These are phyloP conservation scores for Epizoanthus scotinus DNA, from an alignment of 92 coral and sea anemone genomes.

Conservation along the genomic window DNA sequence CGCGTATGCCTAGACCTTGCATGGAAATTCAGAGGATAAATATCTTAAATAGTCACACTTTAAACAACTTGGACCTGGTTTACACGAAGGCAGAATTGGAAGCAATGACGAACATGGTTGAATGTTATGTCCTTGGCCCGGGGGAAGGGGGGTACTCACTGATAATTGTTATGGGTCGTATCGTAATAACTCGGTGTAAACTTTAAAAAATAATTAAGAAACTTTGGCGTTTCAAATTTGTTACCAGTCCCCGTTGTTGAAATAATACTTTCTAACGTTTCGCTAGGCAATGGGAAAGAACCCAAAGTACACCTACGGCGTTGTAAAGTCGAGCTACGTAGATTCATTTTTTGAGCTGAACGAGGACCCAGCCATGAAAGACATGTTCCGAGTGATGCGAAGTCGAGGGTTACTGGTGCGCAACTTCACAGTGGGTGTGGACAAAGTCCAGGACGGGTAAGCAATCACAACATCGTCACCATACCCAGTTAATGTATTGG, in stretches of 20 bases:
- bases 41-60: too few relatives aligned
- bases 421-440: constrained; percentile 86
- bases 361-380: constrained; percentile 79
- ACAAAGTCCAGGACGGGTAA: constrained; percentile 69
- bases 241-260: background rate
- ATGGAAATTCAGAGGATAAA: too few relatives aligned
- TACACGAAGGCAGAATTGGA: too few relatives aligned
- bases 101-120: too few relatives aligned
- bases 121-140: too few relatives aligned
- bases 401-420: constrained; percentile 65
- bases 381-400: constrained; percentile 78
- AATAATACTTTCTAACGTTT: background rate
- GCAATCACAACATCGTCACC: background rate
- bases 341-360: constrained; percentile 86
- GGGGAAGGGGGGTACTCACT: too few relatives aligned
- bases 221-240: background rate
- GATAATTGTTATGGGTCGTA: too few relatives aligned
- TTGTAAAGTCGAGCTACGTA: constrained; percentile 85
- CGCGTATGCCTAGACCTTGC: background rate
- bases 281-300: constrained; percentile 69
- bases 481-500: too few relatives aligned
- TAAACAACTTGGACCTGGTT: too few relatives aligned
- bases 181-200: too few relatives aligned
- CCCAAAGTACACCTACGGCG: constrained; percentile 74
- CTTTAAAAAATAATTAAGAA: too few relatives aligned